Evolutionary conservation across 2,113 vertebrate genomes (phyloP).

Genomic region (Vimba vimba): DNA sequence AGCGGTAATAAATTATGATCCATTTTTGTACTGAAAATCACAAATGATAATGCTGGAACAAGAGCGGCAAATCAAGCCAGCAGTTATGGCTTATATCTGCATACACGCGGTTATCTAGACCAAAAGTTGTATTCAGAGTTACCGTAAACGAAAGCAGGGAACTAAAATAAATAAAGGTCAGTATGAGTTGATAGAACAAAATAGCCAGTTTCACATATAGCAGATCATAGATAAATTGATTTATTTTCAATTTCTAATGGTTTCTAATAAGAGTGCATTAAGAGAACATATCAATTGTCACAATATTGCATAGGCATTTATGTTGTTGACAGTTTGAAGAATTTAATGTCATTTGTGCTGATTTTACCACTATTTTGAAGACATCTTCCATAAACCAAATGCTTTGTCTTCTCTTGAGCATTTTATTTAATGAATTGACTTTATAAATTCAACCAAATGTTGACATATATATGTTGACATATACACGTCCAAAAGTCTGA

Average conservation of each 20-base stretch:
- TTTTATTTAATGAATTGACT: not conserved
- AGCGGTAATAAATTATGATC: not conserved
- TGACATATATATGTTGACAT: no score
- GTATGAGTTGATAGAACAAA: not conserved
- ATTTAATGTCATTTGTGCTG: not conserved
- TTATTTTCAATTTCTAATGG: not conserved
- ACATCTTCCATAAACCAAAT: not conserved
- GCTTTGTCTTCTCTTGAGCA: not conserved
- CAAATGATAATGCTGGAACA: not conserved
- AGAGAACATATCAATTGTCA: not conserved
- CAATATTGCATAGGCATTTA: not conserved
- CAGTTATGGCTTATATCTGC: not conserved
- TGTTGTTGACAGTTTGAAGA: not conserved
- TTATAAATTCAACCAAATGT: not conserved
- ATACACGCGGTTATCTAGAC: not conserved
- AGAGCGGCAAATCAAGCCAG: not conserved
- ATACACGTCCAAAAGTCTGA: not conserved
- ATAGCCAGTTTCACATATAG: not conserved
- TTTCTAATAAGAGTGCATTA: not conserved
- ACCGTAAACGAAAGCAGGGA: not conserved
- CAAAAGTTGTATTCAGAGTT: not conserved
- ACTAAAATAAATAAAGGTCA: not conserved
- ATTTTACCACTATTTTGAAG: not conserved
- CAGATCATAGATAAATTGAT: not conserved
- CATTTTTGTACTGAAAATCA: slow-evolving; percentile 7